These are phyloP conservation scores for Nomada fucata DNA, from an alignment of 2,888 invertebrate genomes.

Conservation along the genomic window DNA sequence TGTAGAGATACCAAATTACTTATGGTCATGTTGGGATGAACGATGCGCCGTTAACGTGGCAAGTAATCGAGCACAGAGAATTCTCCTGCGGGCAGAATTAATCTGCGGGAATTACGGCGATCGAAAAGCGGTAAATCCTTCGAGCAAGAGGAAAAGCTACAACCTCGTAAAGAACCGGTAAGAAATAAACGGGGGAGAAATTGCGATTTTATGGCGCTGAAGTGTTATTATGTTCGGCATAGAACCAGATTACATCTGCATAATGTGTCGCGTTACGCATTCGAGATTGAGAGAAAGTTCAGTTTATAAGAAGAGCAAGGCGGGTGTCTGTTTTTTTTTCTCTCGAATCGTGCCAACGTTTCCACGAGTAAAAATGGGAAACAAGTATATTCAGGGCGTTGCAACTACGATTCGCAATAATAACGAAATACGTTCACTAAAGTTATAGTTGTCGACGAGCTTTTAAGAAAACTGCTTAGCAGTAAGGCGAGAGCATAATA, in stretches of 20 bases:
- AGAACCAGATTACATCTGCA: background rate
- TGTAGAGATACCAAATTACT: background rate
- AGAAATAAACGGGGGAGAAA: background rate
- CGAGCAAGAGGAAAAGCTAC: background rate
- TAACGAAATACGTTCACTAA: too few species aligned
- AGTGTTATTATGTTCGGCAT: background rate
- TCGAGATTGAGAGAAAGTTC: background rate
- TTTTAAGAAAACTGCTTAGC: too few species aligned
- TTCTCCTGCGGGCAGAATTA: slow-evolving; percentile 17
- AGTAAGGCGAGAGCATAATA: too few species aligned
- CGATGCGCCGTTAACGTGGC: slow-evolving; percentile 22
- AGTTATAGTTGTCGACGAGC: too few species aligned
- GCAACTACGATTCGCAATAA: too few species aligned
- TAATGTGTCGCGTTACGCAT: background rate
- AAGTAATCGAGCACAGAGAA: slow-evolving; percentile 15
- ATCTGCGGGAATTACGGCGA: slow-evolving; percentile 27
- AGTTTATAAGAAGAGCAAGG: background rate
- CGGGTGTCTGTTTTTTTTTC: too few species aligned
- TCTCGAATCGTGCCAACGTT: too few species aligned
- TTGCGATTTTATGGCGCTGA: background rate
- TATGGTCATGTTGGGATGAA: slow-evolving; percentile 9
- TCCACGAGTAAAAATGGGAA: too few species aligned
- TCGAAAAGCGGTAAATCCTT: slow-evolving; percentile 6
- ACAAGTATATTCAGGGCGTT: too few species aligned
- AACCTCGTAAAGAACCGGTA: background rate